These are phyloP conservation scores for Limnephilus rhombicus DNA, from an alignment of 2,888 invertebrate species.

Conservation along the genomic window DNA sequence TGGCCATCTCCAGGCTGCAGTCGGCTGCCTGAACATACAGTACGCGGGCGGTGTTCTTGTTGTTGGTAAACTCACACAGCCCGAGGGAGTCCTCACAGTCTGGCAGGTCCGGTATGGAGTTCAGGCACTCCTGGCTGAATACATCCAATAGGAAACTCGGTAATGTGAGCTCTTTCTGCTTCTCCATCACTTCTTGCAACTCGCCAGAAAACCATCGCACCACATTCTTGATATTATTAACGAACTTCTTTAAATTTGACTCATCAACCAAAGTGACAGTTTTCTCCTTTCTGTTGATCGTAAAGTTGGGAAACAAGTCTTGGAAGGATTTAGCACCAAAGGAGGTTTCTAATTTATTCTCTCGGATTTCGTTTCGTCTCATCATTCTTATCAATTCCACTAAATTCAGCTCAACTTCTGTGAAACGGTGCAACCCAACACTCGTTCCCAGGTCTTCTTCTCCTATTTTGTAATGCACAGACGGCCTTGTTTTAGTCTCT, in stretches of 20 bases:
- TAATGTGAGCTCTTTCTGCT: background rate
- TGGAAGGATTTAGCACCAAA: background rate
- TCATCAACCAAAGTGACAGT: background rate
- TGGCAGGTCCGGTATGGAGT: background rate
- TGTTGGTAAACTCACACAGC: too few relatives aligned
- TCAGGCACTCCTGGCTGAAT: background rate
- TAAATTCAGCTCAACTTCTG: background rate
- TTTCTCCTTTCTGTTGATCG: background rate
- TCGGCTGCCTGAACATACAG: too few relatives aligned
- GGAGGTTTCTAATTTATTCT: background rate
- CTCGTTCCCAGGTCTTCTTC: background rate
- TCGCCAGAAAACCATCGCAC: background rate
- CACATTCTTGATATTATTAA: background rate
- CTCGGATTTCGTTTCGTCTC: background rate
- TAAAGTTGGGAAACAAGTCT: background rate
- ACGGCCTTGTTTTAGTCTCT: too few relatives aligned
- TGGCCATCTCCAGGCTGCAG: too few relatives aligned
- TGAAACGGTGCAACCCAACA: background rate
- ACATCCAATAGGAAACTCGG: background rate
- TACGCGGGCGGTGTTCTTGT: too few relatives aligned
- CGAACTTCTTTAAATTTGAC: background rate
- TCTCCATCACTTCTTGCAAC: background rate
- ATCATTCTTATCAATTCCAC: background rate
- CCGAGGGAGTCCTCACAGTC: background rate
- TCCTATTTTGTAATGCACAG: too few relatives aligned